Evolutionary conservation across 2,888 invertebrate species (phyloP).

Genomic region (Neoascia interrupta): DNA sequence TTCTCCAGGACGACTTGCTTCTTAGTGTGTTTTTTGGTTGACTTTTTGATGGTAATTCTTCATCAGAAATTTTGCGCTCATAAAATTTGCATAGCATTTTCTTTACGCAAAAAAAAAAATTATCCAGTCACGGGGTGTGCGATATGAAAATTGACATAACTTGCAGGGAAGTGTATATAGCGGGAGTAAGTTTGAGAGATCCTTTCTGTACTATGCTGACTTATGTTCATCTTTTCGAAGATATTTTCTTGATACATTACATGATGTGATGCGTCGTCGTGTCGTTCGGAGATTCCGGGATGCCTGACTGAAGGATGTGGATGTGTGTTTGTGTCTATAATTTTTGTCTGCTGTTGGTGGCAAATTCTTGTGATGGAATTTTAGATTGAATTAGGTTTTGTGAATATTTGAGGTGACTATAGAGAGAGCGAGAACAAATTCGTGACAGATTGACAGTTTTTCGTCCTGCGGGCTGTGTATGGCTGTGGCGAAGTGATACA

Average conservation of each 20-base stretch:
- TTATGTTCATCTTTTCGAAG: conserved; percentile 36
- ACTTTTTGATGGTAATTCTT: conserved; percentile 63
- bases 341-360: conserved; percentile 7
- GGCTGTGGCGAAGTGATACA: background rate
- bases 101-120: conserved; percentile 11
- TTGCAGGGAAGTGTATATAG: conserved; percentile 16
- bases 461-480: background rate
- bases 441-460: conserved; percentile 49
- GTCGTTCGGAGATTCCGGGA: background rate
- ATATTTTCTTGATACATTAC: conserved; percentile 34
- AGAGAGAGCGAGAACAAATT: conserved; percentile 29
- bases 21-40: conserved; percentile 20
- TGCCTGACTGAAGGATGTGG: background rate
- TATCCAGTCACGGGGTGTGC: conserved; percentile 11
- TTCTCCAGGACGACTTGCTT: conserved; percentile 28
- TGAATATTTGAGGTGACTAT: conserved; percentile 44
- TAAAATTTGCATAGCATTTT: conserved; percentile 62
- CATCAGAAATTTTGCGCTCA: conserved; percentile 63
- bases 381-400: conserved; percentile 54
- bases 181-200: conserved; percentile 34
- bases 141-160: conserved; percentile 38
- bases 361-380: conserved; percentile 50
- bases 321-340: conserved; percentile 1
- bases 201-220: conserved; percentile 8
- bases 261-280: conserved; percentile 6